Percentiles rank a stretch among this genome's conserved stretches.
phyloP scores from a whole-genome alignment of 2,113 vertebrate genomes.

The Pseudorasbora parva region DNA sequence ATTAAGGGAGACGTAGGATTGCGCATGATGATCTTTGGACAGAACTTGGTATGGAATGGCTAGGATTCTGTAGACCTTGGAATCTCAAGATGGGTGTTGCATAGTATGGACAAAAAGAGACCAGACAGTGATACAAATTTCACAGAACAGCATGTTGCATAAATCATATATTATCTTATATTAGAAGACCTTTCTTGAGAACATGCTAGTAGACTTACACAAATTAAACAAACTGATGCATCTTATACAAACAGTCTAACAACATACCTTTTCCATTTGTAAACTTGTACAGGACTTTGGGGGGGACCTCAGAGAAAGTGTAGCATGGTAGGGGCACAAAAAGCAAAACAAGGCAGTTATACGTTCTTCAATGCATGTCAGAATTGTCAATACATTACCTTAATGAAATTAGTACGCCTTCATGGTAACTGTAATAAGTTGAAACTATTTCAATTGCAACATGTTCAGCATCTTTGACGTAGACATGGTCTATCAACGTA shows the following conservation, averaged over 20 bases:
- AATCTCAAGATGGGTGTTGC: too few relatives aligned
- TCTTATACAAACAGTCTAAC: neutral
- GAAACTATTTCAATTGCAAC: neutral
- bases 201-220: neutral
- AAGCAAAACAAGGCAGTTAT: neutral
- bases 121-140: neutral
- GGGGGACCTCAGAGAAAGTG: neutral
- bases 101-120: neutral
- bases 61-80: too few relatives aligned
- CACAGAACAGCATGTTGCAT: neutral
- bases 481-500: neutral
- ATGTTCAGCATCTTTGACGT: neutral
- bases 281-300: neutral
- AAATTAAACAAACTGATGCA: too few relatives aligned
- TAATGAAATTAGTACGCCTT: neutral
- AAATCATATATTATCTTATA: neutral
- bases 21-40: too few relatives aligned
- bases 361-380: neutral
- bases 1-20: too few relatives aligned
- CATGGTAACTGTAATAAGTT: neutral
- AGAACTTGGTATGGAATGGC: too few relatives aligned
- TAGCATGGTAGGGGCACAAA: neutral
- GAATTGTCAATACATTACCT: too few relatives aligned
- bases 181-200: neutral
- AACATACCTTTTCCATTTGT: neutral